Evolutionary conservation across 2,797 vertebrate species (phyloP), one percentile per base, ranked within the genome.

Genomic region (Bovichtus diacanthus): DNA sequence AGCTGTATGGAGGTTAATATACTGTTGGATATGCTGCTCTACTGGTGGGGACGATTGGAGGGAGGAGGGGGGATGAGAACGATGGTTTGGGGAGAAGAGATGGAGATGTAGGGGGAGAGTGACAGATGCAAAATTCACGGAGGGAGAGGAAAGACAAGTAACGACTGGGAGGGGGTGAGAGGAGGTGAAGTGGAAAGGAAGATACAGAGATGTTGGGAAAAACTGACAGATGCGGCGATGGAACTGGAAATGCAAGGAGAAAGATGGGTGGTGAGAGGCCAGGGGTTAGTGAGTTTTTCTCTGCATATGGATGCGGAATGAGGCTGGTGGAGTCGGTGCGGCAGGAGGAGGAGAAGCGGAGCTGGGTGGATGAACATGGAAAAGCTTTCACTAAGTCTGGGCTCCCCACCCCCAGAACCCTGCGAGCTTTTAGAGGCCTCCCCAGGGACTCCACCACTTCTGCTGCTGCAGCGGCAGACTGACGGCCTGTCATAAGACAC

Each of bases 341-440:
- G 79, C 74, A 56, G 62, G 70, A 86, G 80, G 80, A 84, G 76
- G 82, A 77, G 71, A 67, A 50, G 85, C 50, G 65, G 82, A 82
- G 76, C 78, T 82, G 82, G 78, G 76, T 78, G 87, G 88, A 87
- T 85, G 93, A 94, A 95, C 94, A 95, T 87, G 92, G 90, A 95
- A 95, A 95, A 92, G 93, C 94, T 95, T 94, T 95, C 93, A 94
- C 88, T 87, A 76, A 86, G 88, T 90, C 78, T 78, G 80, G 73
- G 83, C 79, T 86, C 83, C 81, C 78, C 70, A 55, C 49, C 74
- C 80, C 69, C 73, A 80, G 89, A 90, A 90, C 78, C 88, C 85
- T 81, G 85, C 58, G 87, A 87, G 93, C 92, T 91, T 91, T 94
- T 91, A 93, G 80, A 90, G 79, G 66, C 72, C 70, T 90, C 92